These are phyloP conservation scores for Tetramorium parvispinum DNA, from an alignment of 1,140 invertebrate genomes.

Conservation along the genomic window DNA sequence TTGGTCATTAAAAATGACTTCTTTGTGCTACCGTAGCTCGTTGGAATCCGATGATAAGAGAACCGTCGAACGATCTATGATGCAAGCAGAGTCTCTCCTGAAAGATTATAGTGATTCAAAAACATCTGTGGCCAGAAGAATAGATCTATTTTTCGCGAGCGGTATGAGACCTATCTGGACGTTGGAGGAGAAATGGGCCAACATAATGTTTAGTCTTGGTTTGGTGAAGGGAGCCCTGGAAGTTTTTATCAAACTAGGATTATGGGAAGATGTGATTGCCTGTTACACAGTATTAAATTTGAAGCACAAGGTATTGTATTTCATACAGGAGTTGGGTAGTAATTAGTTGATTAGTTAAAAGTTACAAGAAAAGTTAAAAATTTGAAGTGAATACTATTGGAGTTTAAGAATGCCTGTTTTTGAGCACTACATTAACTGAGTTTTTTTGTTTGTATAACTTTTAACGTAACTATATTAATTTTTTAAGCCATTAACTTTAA, in stretches of 20 bases:
- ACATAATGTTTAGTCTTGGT: constrained; percentile 92
- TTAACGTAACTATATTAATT: too few species aligned
- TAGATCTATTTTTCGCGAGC: constrained; percentile 88
- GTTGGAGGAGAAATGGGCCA: constrained; percentile 91
- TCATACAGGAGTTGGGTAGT: too few species aligned
- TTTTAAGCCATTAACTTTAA: too few species aligned
- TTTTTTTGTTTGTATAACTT: too few species aligned
- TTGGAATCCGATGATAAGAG: constrained; percentile 92
- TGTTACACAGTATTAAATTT: constrained; percentile 95
- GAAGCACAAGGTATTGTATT: constrained; percentile 89
- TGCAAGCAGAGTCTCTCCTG: constrained; percentile 93
- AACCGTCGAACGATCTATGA: constrained; percentile 94
- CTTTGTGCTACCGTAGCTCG: constrained; percentile 90
- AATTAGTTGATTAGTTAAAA: too few species aligned
- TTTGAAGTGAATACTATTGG: too few species aligned
- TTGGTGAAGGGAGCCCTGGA: constrained; percentile 94
- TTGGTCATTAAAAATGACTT: constrained; percentile 90
- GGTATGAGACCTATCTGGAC: constrained; percentile 91
- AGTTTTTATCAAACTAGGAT: constrained; percentile 91
- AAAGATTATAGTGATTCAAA: constrained; percentile 85
- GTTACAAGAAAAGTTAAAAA: too few species aligned
- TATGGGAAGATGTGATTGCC: constrained; percentile 97
- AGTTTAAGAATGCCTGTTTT: too few species aligned
- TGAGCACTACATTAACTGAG: too few species aligned
- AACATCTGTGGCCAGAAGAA: constrained; percentile 83